phyloP scores from a whole-genome alignment of 1,140 invertebrate genomes.

The Drosophila repletoides region DNA sequence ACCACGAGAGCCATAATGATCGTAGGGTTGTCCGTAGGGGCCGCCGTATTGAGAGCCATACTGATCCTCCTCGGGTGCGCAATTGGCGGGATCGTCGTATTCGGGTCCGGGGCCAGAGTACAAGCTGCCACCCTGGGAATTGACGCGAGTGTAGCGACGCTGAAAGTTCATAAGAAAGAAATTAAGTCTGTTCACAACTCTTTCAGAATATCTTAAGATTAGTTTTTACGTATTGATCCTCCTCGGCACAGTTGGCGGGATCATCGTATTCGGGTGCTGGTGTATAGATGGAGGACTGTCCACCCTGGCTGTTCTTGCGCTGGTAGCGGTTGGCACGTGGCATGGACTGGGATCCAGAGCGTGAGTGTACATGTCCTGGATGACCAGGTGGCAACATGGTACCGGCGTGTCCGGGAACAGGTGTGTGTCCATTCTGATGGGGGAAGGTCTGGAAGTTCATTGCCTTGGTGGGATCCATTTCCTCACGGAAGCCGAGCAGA shows the following conservation, averaged over 20 bases:
- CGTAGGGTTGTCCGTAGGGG: conserved; percentile 91
- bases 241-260: conserved; percentile 93
- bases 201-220: background rate
- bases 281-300: conserved; percentile 88
- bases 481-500: conserved; percentile 95
- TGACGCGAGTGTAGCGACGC: conserved; percentile 81
- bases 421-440: conserved; percentile 87
- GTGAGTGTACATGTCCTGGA: conserved; percentile 89
- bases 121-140: conserved; percentile 80
- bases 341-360: conserved; percentile 94
- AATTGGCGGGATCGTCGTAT: conserved; percentile 96
- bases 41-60: conserved; percentile 92
- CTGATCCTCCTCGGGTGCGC: conserved; percentile 93
- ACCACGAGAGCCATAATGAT: conserved; percentile 92
- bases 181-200: background rate
- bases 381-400: conserved; percentile 89
- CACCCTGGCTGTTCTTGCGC: conserved; percentile 86
- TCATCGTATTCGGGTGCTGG: conserved; percentile 93
- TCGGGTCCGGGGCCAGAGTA: conserved; percentile 86
- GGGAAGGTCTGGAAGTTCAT: conserved; percentile 95
- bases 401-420: conserved; percentile 86
- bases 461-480: conserved; percentile 95
- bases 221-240: conserved; percentile 89
- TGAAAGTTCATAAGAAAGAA: conserved; percentile 1
- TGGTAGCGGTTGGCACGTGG: conserved; percentile 89